Percentiles rank a stretch among this genome's conserved stretches.
Conservation (phyloP, 2,797 vertebrate species). For the Channallabes apus region DNA sequence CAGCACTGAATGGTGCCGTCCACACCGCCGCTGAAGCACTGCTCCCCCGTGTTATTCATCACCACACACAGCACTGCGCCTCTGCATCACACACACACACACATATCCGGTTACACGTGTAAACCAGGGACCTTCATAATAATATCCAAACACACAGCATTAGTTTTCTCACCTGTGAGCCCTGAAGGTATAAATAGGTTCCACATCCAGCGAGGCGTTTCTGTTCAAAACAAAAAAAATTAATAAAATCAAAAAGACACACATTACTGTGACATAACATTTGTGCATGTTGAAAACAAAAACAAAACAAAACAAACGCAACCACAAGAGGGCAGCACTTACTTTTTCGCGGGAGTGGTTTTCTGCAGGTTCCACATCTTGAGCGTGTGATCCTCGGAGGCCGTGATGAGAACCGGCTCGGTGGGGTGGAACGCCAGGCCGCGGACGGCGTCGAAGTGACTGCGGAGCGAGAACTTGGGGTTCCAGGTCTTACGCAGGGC, state of each 20-base stretch:
- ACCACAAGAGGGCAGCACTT: constrained; percentile 50
- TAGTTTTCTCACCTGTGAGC: constrained; percentile 86
- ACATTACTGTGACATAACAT: not conserved
- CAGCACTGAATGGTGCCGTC: constrained; percentile 97
- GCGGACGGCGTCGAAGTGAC: constrained; percentile 94
- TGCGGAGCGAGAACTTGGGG: constrained; percentile 94
- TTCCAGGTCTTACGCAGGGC: constrained; percentile 80
- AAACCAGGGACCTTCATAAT: not conserved
- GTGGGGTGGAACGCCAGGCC: constrained; percentile 90
- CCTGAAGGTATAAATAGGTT: constrained; percentile 98
- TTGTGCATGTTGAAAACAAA: constrained; percentile 57
- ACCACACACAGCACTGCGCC: constrained; percentile 95
- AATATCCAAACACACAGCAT: not conserved
- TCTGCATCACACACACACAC: constrained; percentile 64
- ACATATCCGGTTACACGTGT: not conserved
- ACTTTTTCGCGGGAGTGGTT: constrained; percentile 96
- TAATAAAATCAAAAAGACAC: not conserved
- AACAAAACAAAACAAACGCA: constrained; percentile 54
- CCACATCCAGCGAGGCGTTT: constrained; percentile 94
- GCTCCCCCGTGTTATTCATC: constrained; percentile 92
- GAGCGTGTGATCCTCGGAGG: constrained; percentile 96
- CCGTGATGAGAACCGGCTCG: constrained; percentile 94
- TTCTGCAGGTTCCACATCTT: constrained; percentile 99
- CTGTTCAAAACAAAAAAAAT: constrained; percentile 71
- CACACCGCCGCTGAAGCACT: constrained; percentile 94